A percentile compares a stretch with the other conserved stretches of the same genome.
Conservation (phyloP, 2,888 invertebrate species). For the Pandemis corylana region DNA sequence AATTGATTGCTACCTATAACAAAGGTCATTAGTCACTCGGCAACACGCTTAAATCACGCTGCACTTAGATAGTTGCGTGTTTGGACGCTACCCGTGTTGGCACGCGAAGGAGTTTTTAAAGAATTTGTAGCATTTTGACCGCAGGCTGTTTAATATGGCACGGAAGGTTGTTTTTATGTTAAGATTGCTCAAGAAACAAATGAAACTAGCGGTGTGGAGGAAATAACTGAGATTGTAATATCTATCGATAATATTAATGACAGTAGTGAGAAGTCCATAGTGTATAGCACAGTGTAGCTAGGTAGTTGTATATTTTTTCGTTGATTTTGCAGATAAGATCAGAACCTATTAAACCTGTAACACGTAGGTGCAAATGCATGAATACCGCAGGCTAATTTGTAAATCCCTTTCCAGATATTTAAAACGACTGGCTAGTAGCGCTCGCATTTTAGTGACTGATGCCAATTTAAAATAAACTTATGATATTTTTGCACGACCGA, state of each 20-base stretch:
- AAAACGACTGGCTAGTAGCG: no score
- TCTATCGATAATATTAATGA: no score
- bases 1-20: conserved; percentile 77
- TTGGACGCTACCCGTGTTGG: conserved; percentile 72
- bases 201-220: background rate
- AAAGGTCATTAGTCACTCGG: conserved; percentile 80
- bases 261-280: no score
- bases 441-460: background rate
- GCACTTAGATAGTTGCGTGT: conserved; percentile 67
- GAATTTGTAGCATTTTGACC: conserved; percentile 46
- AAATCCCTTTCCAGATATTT: no score
- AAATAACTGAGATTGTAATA: background rate
- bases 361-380: no score
- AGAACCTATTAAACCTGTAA: no score
- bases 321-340: no score
- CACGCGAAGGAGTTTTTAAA: conserved; percentile 64
- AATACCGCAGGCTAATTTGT: no score
- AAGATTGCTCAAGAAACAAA: background rate
- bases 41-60: conserved; percentile 73
- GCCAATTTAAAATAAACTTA: background rate
- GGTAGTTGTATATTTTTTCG: no score
- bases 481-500: conserved; percentile 2
- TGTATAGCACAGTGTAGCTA: no score
- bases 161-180: conserved; percentile 33
- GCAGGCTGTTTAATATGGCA: conserved; percentile 45